These are phyloP conservation scores for Parochlus steinenii DNA, from an alignment of 2,888 invertebrate species.

Conservation along the genomic window DNA sequence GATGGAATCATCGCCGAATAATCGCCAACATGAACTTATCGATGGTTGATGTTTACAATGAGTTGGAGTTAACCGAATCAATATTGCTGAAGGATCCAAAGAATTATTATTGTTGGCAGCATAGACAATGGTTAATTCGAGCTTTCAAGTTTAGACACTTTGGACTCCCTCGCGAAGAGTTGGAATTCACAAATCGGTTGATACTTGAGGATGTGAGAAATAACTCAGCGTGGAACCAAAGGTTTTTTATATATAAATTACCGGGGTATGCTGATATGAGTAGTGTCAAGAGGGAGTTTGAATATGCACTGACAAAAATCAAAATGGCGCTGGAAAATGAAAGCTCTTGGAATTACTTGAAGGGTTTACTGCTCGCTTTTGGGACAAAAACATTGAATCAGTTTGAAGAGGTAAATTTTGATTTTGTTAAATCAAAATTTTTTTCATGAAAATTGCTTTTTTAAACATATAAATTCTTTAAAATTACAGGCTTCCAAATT, in stretches of 20 bases:
- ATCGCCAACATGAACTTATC: constrained; percentile 55
- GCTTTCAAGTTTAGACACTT: constrained; percentile 54
- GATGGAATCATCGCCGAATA: constrained; percentile 82
- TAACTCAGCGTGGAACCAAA: constrained; percentile 99
- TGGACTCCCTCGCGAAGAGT: constrained; percentile 66
- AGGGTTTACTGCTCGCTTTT: constrained; percentile 40
- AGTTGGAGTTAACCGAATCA: constrained; percentile 63
- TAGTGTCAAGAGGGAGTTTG: constrained; percentile 61
- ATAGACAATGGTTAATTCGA: constrained; percentile 78
- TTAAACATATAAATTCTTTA: too few relatives aligned
- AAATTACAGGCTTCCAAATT: too few relatives aligned
- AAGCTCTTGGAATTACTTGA: constrained; percentile 95
- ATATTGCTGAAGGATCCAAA: constrained; percentile 80
- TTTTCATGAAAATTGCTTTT: too few relatives aligned
- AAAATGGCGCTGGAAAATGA: constrained; percentile 78
- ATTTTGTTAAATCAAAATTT: too few relatives aligned
- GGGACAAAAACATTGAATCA: constrained; percentile 41
- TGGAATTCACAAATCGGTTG: constrained; percentile 67
- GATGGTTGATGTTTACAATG: constrained; percentile 60
- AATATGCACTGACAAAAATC: constrained; percentile 66
- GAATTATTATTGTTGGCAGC: constrained; percentile 99
- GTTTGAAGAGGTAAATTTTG: not conserved
- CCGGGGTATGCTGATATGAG: constrained; percentile 57
- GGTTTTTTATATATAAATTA: constrained; percentile 77
- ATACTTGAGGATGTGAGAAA: constrained; percentile 80